These are phyloP conservation scores for Meloe dianella DNA, from an alignment of 2,888 invertebrate species.

Conservation along the genomic window DNA sequence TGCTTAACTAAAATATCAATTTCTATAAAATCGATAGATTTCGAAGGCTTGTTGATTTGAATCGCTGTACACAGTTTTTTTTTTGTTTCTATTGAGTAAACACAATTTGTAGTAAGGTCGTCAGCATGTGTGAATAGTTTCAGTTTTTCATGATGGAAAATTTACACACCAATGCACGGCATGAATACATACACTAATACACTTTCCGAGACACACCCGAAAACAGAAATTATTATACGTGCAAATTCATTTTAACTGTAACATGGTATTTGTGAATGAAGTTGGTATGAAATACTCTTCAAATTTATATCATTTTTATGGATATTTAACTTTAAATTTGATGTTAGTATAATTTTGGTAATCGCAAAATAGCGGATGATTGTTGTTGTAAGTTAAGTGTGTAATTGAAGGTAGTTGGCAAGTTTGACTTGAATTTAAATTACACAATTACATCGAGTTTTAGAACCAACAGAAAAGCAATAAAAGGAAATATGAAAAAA, in stretches of 20 bases:
- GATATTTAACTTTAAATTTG: neutral
- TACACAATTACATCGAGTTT: neutral
- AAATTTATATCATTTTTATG: neutral
- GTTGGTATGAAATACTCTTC: neutral
- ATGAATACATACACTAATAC: neutral
- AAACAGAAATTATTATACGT: neutral
- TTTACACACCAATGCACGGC: conserved; percentile 1
- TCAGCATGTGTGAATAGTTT: neutral
- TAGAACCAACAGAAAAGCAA: conserved; percentile 6
- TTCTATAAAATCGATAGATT: no score
- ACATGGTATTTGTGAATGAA: neutral
- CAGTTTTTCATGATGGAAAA: conserved; percentile 1
- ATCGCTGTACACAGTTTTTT: neutral
- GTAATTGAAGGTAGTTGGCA: conserved; percentile 8
- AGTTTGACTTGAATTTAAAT: conserved; percentile 8
- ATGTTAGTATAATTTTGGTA: neutral
- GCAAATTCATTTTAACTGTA: neutral
- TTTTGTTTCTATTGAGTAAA: neutral
- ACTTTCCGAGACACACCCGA: conserved; percentile 7
- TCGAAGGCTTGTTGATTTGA: neutral
- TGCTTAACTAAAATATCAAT: no score
- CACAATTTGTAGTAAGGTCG: neutral
- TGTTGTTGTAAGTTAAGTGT: neutral
- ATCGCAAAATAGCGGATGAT: neutral
- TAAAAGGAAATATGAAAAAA: conserved; percentile 11